Percentiles rank a stretch among this genome's conserved stretches.
Conservation (phyloP, 1,140 invertebrate species). For the Ptiloglossa arizonensis region DNA sequence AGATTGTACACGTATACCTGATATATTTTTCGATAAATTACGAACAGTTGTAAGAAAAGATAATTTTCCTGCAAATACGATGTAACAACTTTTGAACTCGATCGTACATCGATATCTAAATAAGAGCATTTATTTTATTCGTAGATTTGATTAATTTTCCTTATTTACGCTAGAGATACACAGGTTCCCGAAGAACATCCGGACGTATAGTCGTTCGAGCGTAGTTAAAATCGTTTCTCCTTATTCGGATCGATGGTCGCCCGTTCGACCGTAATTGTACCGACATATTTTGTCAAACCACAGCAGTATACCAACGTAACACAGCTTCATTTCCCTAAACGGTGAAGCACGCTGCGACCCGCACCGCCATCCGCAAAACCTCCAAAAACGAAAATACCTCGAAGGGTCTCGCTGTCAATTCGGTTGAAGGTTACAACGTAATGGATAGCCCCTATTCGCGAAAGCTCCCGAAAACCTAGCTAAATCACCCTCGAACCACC, state of each 20-base stretch:
- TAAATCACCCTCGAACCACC: neutral
- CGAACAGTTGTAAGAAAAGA: no score
- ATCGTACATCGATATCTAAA: no score
- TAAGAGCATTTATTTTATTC: no score
- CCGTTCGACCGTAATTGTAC: neutral
- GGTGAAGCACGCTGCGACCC: neutral
- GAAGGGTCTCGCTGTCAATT: slow-evolving; percentile 31
- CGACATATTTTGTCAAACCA: slow-evolving; percentile 15
- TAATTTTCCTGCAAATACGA: no score
- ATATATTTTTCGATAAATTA: no score
- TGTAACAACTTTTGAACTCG: no score
- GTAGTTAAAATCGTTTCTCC: neutral
- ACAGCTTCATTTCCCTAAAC: slow-evolving; percentile 49
- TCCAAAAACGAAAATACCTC: neutral
- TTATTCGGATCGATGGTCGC: slow-evolving; percentile 36
- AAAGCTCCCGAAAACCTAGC: neutral
- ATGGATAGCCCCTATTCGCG: slow-evolving; percentile 11
- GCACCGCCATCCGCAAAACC: neutral
- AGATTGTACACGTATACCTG: no score
- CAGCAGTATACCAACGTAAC: slow-evolving; percentile 50
- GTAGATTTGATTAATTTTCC: no score
- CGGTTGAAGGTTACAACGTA: slow-evolving; percentile 12
- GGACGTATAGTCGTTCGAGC: slow-evolving; percentile 13
- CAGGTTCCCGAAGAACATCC: no score
- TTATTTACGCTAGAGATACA: no score